Base-by-base conservation (phyloP, 1,140 invertebrate species). In the Drosophila pruinosa region DNA sequence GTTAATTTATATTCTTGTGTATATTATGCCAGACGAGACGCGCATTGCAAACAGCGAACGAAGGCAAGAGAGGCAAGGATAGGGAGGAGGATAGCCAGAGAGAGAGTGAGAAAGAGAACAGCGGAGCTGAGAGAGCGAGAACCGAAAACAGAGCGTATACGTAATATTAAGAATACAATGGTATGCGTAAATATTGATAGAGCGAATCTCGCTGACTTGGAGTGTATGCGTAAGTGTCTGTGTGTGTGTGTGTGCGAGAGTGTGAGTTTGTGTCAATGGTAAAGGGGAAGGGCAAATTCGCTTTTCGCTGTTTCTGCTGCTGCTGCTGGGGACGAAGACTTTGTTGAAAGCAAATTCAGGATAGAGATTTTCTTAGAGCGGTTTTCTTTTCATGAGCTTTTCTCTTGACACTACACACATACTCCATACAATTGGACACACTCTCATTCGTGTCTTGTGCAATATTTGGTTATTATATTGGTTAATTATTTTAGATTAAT, bases 131-230 rank as follows among this genome's bases (percentile, higher is more conserved):
- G 59, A 47, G 47, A 63, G 22, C 39, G 36, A 52, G 73, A 53
- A 31, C 21, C 19, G 53, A 36, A 52, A 59, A 73, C 59, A 68
- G 57, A 67, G 72, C 80, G 80, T 80, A 85, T 85, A 85, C 80
- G 80, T 85, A 85, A 85, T 80, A 73, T 79, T 31, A 61, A 59
- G 67, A 85, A 76, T 78, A 83, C 75, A 83, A 83, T 83, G 63
- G 80, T 83, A 76, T 85, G 80, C 69, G 80, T 85, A 79, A 79
- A 85, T 85, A 83, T 76, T 83, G 80, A 83, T 85, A 85, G 80
- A 83, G 80, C 72, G 72, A 79, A 79, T 68, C 64, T 63, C 8
- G 31, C 47, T 59, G 48, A 24, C 12, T 57, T 54, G 52, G 56
- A 45, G 45, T 38, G 72, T 38, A 52, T 41, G 53, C 47, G 17